Evolutionary conservation across 2,113 vertebrate species (phyloP), one percentile per base, ranked within the genome.

Genomic region (Ahaetulla prasina): DNA sequence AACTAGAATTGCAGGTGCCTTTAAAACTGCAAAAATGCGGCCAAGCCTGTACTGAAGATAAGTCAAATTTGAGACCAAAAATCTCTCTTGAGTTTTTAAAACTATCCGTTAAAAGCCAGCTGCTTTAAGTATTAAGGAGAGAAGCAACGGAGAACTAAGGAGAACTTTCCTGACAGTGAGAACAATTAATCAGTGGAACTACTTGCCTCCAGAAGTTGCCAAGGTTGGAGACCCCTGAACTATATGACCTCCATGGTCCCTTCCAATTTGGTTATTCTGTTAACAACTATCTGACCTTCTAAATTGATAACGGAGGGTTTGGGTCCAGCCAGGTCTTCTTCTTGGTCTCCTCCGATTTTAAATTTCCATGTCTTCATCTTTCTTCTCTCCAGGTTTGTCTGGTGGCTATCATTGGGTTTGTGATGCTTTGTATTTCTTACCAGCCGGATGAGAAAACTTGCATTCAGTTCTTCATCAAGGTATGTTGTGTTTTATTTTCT

Each of bases 381-480:
- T 89, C 4, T 39, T 14, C 87, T 14, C 92, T 93, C 22, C 97
- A 99, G 99, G 97, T 99, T 91, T 99, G 98, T 52, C 49, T 99
- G 52, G 98, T 98, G 87, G 98, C 99, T 93, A 96, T 99, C 80
- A 94, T 99, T 92, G 99, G 99, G n/a, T 97, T 99, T 90, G 96
- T 98, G 94, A 98, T 99, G 96, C 98, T 98, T 87, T 99, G 98
- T 55, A 93, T 98, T 96, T 98, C 98, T 0, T 99, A 99, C 95
- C 97, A 97, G 49, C 98, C 99, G 0, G 98, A 99, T 3, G 99
- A 99, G 96, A 98, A 97, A 95, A 98, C 98, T 0, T 98, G 98
- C 47, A 85, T 97, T 80, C 99, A 99, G 87, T 99, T 99, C 96
- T 96, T 97, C 60, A 96, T 97, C 94, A 99, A 99, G 98, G 99